A percentile compares a stretch with the other conserved stretches of the same genome.
Conservation (phyloP, 2,797 vertebrate genomes). For the Valencia hispanica region DNA sequence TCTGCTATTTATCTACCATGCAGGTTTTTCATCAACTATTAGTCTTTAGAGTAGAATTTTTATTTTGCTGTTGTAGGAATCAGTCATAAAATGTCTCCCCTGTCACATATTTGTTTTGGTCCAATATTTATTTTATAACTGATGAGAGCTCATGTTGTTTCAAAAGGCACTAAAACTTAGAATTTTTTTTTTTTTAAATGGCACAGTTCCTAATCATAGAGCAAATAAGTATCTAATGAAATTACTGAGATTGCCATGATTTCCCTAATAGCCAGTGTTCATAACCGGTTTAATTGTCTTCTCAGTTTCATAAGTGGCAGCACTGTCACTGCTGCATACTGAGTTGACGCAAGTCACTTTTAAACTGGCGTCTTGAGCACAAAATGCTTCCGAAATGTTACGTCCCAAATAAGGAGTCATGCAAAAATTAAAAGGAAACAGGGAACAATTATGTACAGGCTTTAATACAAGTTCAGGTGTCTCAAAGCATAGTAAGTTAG, state of each 20-base stretch:
- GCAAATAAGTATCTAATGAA: constrained; percentile 17
- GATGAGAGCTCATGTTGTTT: constrained; percentile 35
- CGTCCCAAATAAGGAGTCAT: not conserved
- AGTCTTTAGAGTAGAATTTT: constrained; percentile 26
- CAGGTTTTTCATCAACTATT: constrained; percentile 20
- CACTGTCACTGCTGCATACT: constrained; percentile 11
- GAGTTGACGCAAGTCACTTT: constrained; percentile 18
- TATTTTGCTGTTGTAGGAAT: not conserved
- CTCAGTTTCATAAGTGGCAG: constrained; percentile 28
- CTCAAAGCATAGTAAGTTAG: not conserved
- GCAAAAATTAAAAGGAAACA: constrained; percentile 9
- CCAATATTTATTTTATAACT: constrained; percentile 52
- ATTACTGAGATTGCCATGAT: constrained; percentile 21
- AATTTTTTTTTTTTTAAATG: too few relatives aligned
- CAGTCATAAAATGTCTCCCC: constrained; percentile 44
- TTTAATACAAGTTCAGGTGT: not conserved
- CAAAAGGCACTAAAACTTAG: constrained; percentile 33
- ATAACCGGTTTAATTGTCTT: constrained; percentile 23
- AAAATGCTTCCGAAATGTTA: not conserved
- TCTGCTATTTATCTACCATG: constrained; percentile 9
- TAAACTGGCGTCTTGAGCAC: constrained; percentile 15
- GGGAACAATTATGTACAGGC: not conserved
- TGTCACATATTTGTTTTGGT: constrained; percentile 36
- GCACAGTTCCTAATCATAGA: constrained; percentile 23
- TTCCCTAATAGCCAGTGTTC: constrained; percentile 3